Conservation (phyloP, 2,113 vertebrate species). For the Perca fluviatilis region DNA sequence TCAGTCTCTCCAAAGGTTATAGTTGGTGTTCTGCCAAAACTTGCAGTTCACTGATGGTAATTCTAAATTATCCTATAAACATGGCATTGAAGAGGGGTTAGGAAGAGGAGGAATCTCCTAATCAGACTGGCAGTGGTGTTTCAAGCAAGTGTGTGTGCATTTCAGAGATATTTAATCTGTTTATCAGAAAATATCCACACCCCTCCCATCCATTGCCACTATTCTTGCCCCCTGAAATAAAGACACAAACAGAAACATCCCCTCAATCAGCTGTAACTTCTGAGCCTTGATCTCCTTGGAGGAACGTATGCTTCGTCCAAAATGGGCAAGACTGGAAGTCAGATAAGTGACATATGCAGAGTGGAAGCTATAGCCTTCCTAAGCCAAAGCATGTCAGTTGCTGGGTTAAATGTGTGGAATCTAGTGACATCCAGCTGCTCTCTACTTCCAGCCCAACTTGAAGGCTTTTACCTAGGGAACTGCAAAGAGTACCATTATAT, state of each 20-base stretch:
- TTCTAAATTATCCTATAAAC: conserved; percentile 7
- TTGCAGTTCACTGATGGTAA: conserved; percentile 11
- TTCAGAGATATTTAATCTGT: neutral
- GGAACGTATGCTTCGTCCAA: neutral
- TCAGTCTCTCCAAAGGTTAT: conserved; percentile 14
- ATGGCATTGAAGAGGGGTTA: conserved; percentile 1
- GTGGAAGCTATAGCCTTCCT: neutral
- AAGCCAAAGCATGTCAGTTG: neutral
- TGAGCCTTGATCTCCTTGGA: neutral
- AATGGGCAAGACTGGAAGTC: neutral
- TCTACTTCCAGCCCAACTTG: neutral
- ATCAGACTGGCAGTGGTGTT: neutral
- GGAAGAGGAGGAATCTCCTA: neutral
- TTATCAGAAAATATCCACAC: neutral
- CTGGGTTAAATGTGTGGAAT: conserved; percentile 9
- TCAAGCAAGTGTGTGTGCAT: neutral
- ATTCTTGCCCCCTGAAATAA: neutral
- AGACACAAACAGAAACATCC: neutral
- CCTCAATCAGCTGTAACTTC: neutral
- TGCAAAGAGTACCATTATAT: conserved; percentile 1
- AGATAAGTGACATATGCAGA: neutral
- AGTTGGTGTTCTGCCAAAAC: neutral
- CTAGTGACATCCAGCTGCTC: neutral
- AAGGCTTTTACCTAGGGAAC: conserved; percentile 7
- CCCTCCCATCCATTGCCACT: neutral